Conservation (phyloP, 2,797 vertebrate species). For the Xerus rutilus region DNA sequence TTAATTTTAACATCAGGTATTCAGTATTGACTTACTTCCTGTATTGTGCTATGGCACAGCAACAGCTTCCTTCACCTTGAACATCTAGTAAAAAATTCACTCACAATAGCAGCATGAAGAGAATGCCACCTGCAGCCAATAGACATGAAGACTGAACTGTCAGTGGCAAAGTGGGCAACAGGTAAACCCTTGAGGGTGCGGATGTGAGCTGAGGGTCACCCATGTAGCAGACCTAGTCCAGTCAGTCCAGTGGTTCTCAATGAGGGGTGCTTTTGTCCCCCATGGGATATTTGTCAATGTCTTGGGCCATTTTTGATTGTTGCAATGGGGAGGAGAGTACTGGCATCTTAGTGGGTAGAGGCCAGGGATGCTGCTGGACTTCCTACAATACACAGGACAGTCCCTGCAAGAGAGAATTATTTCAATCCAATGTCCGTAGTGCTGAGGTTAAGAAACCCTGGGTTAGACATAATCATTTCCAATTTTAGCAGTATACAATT, state of each 20-base stretch:
- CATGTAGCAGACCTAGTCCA: no score
- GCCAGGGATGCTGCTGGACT: not conserved
- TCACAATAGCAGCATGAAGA: not conserved
- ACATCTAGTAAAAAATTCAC: not conserved
- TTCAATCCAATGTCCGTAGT: not conserved
- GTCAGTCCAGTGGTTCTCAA: not conserved
- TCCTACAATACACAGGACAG: not conserved
- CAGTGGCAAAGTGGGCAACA: not conserved
- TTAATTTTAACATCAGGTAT: not conserved
- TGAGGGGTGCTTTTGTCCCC: accelerated
- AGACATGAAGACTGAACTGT: not conserved
- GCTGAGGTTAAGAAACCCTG: not conserved
- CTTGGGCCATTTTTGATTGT: not conserved
- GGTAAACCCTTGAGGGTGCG: not conserved
- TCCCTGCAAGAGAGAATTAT: not conserved
- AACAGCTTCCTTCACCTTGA: not conserved
- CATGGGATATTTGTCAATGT: not conserved
- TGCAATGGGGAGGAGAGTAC: not conserved
- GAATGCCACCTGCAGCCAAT: not conserved
- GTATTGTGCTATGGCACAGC: not conserved
- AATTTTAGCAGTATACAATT: not conserved
- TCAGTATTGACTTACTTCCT: not conserved
- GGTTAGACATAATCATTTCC: not conserved
- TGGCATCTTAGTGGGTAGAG: not conserved
- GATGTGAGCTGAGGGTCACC: accelerated